Percentiles rank a stretch among this genome's conserved stretches.
These are phyloP conservation scores for Lampris incognitus DNA, from an alignment of 2,113 vertebrate genomes.

Conservation along the genomic window DNA sequence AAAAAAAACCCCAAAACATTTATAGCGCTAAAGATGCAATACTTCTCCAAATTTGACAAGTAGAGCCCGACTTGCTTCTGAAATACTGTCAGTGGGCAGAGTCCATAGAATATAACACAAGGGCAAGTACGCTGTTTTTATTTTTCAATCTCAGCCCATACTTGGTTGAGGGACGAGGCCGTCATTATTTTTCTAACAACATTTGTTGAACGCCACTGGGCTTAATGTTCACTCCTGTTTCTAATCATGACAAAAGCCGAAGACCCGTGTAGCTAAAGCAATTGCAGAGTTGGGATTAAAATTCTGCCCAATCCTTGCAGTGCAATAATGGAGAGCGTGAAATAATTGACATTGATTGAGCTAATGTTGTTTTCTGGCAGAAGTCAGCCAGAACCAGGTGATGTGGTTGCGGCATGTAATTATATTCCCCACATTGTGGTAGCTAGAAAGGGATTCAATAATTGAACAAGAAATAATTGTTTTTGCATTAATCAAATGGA, in stretches of 20 bases:
- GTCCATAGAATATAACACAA: conserved; percentile 16
- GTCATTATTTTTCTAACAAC: conserved; percentile 51
- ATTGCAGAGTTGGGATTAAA: conserved; percentile 64
- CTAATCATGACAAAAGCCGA: conserved; percentile 71
- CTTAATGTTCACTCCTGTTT: conserved; percentile 71
- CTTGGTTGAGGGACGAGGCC: conserved; percentile 44
- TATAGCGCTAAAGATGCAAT: conserved; percentile 4
- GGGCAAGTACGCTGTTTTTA: conserved; percentile 18
- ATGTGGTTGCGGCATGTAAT: conserved; percentile 66
- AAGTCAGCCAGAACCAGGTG: conserved; percentile 64
- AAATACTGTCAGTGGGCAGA: conserved; percentile 6
- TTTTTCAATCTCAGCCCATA: conserved; percentile 23
- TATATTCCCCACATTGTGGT: conserved; percentile 57
- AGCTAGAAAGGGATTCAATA: conserved; percentile 69
- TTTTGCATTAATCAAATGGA: conserved; percentile 65
- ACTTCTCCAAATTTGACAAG: conserved; percentile 18
- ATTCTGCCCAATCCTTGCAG: conserved; percentile 69
- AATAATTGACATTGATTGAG: conserved; percentile 83
- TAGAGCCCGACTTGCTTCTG: conserved; percentile 17
- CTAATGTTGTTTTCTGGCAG: conserved; percentile 73
- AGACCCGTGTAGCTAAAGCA: conserved; percentile 62
- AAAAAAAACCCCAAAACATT: too few species aligned
- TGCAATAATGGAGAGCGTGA: conserved; percentile 74
- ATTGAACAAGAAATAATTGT: conserved; percentile 74
- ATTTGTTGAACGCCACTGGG: conserved; percentile 57